Conservation (phyloP, 2,797 vertebrate species). For the Poeciliopsis presidionis region DNA sequence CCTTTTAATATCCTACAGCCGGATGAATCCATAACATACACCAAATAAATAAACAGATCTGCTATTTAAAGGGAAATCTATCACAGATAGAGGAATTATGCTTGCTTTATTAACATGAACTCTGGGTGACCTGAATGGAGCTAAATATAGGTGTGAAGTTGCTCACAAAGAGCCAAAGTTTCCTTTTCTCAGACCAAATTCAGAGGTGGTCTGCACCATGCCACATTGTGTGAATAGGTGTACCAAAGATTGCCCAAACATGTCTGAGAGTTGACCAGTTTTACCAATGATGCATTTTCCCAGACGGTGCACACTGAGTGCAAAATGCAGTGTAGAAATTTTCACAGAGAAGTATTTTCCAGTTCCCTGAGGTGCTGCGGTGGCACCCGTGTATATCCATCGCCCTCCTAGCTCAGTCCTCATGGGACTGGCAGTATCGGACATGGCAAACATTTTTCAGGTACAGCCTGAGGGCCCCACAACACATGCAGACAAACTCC, state of each 20-base stretch:
- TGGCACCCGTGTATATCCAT: conserved; percentile 39
- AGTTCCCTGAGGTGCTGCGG: conserved; percentile 47
- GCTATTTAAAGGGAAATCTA: background rate
- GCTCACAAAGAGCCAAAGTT: background rate
- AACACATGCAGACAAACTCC: conserved; percentile 14
- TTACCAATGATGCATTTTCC: conserved; percentile 16
- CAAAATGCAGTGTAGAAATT: conserved; percentile 14
- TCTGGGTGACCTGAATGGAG: background rate
- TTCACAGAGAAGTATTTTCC: conserved; percentile 32
- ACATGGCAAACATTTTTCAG: conserved; percentile 72
- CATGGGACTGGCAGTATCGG: conserved; percentile 44
- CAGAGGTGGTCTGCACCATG: background rate
- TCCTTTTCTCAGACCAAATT: background rate
- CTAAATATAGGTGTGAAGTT: background rate
- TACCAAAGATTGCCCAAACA: background rate
- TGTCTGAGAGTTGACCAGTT: background rate
- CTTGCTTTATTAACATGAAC: background rate
- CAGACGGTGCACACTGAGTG: background rate
- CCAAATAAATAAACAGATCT: background rate
- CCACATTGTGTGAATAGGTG: background rate
- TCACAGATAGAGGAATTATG: background rate
- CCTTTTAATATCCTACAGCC: background rate
- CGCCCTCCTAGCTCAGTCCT: conserved; percentile 45
- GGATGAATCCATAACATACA: background rate
- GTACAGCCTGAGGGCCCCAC: conserved; percentile 50